phyloP scores from a whole-genome alignment of 2,888 invertebrate genomes.

The Choreutis nemorana region DNA sequence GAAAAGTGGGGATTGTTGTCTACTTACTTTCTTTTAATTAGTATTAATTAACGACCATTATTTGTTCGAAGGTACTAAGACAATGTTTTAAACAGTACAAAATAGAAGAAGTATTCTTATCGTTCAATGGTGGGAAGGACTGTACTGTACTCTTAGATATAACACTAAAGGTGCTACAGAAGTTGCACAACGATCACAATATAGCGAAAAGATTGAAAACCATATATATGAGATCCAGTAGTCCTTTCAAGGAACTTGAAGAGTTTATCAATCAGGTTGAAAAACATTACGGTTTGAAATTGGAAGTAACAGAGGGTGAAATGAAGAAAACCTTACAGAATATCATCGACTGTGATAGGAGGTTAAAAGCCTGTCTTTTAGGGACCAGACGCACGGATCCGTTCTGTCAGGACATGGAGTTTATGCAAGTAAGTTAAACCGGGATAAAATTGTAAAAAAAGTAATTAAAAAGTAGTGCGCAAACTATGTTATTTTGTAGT shows the following conservation, averaged over 20 bases:
- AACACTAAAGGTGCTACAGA: slow-evolving; percentile 30
- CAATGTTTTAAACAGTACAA: slow-evolving; percentile 70
- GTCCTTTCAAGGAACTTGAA: slow-evolving; percentile 88
- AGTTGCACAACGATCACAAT: slow-evolving; percentile 28
- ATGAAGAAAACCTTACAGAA: slow-evolving; percentile 76
- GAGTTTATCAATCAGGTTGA: slow-evolving; percentile 79
- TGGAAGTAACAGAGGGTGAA: slow-evolving; percentile 72
- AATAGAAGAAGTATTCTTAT: slow-evolving; percentile 82
- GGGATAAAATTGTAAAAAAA: background rate
- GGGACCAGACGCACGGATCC: slow-evolving; percentile 93
- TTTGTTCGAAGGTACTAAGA: slow-evolving; percentile 64
- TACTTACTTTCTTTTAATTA: no score
- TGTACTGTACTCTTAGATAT: slow-evolving; percentile 86
- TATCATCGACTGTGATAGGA: slow-evolving; percentile 63
- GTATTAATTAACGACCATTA: slow-evolving; percentile 17
- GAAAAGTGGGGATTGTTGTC: no score
- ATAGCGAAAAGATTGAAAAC: slow-evolving; percentile 66
- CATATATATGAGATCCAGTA: slow-evolving; percentile 81
- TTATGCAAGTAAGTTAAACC: slow-evolving; percentile 69
- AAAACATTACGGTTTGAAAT: slow-evolving; percentile 75
- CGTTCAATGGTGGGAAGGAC: slow-evolving; percentile 99
- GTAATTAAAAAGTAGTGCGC: no score
- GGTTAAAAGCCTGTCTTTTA: slow-evolving; percentile 87
- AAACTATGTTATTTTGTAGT: no score
- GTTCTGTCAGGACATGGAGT: slow-evolving; percentile 70